Evolutionary conservation across 2,797 vertebrate species (phyloP).

Genomic region (Premnoplex brunnescens): DNA sequence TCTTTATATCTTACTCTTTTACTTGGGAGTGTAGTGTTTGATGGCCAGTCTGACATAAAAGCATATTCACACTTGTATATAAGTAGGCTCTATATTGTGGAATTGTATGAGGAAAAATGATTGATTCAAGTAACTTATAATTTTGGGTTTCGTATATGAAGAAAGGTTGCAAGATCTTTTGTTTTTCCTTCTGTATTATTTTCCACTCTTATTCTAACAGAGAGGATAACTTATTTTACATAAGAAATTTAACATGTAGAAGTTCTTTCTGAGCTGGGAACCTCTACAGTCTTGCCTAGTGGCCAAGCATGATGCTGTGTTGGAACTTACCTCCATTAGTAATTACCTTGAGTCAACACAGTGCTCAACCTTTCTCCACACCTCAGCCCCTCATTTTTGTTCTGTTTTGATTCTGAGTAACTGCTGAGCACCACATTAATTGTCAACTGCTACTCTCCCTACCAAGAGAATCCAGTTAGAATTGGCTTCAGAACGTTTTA

Average conservation of each 20-base stretch:
- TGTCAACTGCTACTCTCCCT: not conserved
- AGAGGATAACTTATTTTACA: not conserved
- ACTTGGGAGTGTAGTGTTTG: not conserved
- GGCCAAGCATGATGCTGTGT: not conserved
- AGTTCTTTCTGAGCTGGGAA: not conserved
- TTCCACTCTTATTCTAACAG: not conserved
- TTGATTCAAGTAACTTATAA: not conserved
- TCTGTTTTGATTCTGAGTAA: not conserved
- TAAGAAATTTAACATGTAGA: not conserved
- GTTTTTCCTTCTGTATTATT: not conserved
- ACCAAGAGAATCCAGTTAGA: not conserved
- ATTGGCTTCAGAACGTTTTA: not conserved
- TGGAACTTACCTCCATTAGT: not conserved
- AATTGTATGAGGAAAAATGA: not conserved
- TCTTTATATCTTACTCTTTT: not conserved
- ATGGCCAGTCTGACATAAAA: not conserved
- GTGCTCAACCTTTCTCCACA: not conserved
- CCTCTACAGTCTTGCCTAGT: not conserved
- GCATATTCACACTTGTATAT: not conserved
- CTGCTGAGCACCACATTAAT: not conserved
- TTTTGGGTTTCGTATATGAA: not conserved
- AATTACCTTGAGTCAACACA: not conserved
- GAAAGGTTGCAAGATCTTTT: not conserved
- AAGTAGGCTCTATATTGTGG: not conserved
- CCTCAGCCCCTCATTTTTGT: not conserved